A percentile compares a stretch with the other conserved stretches of the same genome.
These are phyloP conservation scores for Morelia viridis DNA, from an alignment of 2,797 vertebrate genomes.

Conservation along the genomic window DNA sequence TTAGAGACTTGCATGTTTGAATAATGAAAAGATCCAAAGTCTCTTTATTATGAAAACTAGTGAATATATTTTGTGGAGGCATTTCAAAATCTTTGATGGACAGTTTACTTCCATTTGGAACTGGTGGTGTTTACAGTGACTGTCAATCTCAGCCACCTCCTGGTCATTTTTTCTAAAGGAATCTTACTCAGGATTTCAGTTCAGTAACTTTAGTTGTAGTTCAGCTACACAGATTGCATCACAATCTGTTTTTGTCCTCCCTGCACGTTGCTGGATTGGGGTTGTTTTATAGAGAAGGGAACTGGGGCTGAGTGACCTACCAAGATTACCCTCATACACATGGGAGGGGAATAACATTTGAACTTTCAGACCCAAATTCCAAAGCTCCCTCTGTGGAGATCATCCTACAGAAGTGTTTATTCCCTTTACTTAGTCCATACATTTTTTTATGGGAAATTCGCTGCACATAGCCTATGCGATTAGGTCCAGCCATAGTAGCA, in stretches of 20 bases:
- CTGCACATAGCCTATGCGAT: not conserved
- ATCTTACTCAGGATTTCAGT: not conserved
- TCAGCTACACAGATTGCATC: not conserved
- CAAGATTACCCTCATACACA: too few species aligned
- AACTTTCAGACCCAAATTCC: not conserved
- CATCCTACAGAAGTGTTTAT: not conserved
- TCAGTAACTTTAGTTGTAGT: not conserved
- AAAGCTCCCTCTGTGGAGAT: not conserved
- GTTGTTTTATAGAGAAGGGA: not conserved
- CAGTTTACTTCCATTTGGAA: accelerated
- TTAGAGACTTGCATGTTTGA: not conserved
- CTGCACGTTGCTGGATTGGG: not conserved
- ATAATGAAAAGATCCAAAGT: not conserved
- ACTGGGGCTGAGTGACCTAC: not conserved
- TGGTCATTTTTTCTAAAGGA: not conserved
- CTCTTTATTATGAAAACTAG: not conserved
- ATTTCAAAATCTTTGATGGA: not conserved
- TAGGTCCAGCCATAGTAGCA: not conserved
- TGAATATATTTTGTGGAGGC: not conserved
- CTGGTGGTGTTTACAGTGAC: not conserved
- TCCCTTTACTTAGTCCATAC: not conserved
- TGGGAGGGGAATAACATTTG: not conserved
- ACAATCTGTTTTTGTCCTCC: not conserved
- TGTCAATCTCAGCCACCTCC: not conserved
- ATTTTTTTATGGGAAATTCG: not conserved